Base-by-base conservation (phyloP, 2,113 vertebrate species). In the Empidonax alnorum region DNA sequence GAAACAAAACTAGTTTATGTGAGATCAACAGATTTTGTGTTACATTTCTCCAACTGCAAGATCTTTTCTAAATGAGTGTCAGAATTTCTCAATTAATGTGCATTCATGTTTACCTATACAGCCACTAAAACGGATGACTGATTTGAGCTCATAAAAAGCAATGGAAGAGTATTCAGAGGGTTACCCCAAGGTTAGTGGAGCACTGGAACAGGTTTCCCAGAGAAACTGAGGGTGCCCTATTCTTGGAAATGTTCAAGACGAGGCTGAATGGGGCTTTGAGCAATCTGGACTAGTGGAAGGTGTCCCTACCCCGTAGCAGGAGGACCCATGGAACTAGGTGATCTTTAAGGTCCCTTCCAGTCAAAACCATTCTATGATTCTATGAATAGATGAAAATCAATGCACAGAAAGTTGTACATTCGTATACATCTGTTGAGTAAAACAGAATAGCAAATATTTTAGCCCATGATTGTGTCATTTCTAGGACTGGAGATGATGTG, bases 401-500 rank as follows among this genome's bases (percentile, higher is more conserved):
- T 59, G 11, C 5, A 80, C 31, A 72, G 12, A 10, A 82, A 44
- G 15, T 49, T 94, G 42, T 63, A 27, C 3, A 31, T 65, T 49
- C 80, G 5, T 53, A 37, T 59, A 9, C 31, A 37, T 55, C 17
- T 87, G 31, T 58, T 49, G 50, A 61, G 16, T 56, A 85, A 42
- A 72, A 82, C 49, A 42, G 3, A 53, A 31, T 22, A 58, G 30
- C 18, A 90, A 74, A 41, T 65, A 73, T 47, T 7, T 46, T 93
- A 25, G 53, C 17, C 8, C 10, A 23, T 52, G 27, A 44, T 35
- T 85, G 5, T 52, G 14, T 95, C 94, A 33, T 97, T 97, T 92
- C 56, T 85, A 99, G 99, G 98, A 62, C 97, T 99, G 74, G 98
- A 99, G 96, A 99, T 99, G 98, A 77, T 98, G 13, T 99, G 98